A percentile compares a stretch with the other conserved stretches of the same genome.
These are phyloP conservation scores for Nycticebus coucang DNA, from an alignment of 2,113 vertebrate genomes.

Conservation along the genomic window DNA sequence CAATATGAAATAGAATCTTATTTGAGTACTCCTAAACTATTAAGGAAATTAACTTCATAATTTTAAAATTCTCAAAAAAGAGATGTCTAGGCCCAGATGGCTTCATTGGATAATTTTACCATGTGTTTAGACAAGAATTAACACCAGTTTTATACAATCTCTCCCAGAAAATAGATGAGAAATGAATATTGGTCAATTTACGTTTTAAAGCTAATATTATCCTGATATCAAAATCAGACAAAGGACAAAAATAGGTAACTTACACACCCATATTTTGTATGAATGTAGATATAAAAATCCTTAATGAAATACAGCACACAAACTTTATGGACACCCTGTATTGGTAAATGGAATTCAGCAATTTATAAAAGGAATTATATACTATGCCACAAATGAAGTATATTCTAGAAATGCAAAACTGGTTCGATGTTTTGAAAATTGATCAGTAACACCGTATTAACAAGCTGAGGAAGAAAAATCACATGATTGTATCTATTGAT, in stretches of 20 bases:
- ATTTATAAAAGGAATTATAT: slow-evolving; percentile 8
- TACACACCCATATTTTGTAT: background rate
- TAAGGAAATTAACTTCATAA: slow-evolving; percentile 37
- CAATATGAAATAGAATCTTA: background rate
- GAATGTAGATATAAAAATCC: slow-evolving; percentile 39
- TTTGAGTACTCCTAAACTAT: background rate
- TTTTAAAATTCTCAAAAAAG: background rate
- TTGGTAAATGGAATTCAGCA: slow-evolving; percentile 3
- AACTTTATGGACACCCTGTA: background rate
- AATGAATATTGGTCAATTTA: background rate
- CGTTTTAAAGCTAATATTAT: background rate
- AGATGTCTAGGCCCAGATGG: slow-evolving; percentile 19
- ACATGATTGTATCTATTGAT: background rate
- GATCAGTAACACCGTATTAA: background rate
- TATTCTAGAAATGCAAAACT: slow-evolving; percentile 6
- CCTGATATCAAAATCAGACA: slow-evolving; percentile 9
- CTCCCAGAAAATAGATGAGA: slow-evolving; percentile 7
- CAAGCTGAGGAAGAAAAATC: background rate
- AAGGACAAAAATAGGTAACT: slow-evolving; percentile 23
- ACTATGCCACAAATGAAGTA: background rate
- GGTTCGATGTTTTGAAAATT: background rate
- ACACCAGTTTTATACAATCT: background rate
- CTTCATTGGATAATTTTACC: slow-evolving; percentile 13
- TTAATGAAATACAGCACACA: slow-evolving; percentile 2
- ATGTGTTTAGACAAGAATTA: slow-evolving; percentile 54